Evolutionary conservation across 2,888 invertebrate genomes (phyloP).

Genomic region (Aromia moschata): DNA sequence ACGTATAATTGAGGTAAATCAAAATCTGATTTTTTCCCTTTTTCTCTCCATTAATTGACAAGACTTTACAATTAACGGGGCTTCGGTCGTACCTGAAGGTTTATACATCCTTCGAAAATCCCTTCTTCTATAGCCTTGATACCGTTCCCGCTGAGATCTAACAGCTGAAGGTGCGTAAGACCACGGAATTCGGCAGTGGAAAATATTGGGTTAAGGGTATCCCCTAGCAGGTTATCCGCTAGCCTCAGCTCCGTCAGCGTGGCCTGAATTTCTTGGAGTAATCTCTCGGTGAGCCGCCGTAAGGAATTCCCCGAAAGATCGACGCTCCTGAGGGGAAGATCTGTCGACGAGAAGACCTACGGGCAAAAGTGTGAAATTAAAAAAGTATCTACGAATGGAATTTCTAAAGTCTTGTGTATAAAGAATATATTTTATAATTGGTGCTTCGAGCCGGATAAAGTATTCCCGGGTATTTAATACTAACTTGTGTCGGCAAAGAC

Average conservation of each 20-base stretch:
- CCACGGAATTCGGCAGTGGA: conserved; percentile 86
- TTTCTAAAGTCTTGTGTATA: too few species aligned
- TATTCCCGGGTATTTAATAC: not conserved
- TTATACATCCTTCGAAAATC: conserved; percentile 82
- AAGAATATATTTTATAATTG: not conserved
- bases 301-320: conserved; percentile 87
- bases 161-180: conserved; percentile 73
- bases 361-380: conserved; percentile 70
- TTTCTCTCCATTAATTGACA: too few species aligned
- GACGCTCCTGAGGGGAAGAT: conserved; percentile 76
- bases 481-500: conserved; percentile 79
- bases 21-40: too few species aligned
- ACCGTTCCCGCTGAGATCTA: conserved; percentile 84
- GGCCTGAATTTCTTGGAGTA: conserved; percentile 73
- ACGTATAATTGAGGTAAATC: too few species aligned
- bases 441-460: not conserved
- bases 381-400: not conserved
- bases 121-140: conserved; percentile 87
- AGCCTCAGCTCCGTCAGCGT: conserved; percentile 77
- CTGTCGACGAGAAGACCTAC: conserved; percentile 76
- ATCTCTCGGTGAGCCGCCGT: conserved; percentile 79
- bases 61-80: too few species aligned
- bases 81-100: conserved; percentile 73
- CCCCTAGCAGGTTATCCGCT: conserved; percentile 86
- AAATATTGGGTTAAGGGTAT: conserved; percentile 90